phyloP scores from a whole-genome alignment of 2,888 invertebrate species.

The Trichogramma dendrolimi region DNA sequence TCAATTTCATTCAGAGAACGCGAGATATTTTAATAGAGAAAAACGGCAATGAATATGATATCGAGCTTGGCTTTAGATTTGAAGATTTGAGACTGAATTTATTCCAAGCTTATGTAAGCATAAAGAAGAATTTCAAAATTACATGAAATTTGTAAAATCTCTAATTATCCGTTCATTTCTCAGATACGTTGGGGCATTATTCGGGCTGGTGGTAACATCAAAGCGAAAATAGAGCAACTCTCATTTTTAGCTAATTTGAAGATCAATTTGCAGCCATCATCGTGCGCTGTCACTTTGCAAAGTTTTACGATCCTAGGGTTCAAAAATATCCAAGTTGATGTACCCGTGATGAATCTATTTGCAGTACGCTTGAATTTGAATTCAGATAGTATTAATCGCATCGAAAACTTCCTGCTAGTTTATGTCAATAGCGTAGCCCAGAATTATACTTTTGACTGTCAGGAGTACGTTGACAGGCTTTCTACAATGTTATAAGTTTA shows the following conservation, averaged over 20 bases:
- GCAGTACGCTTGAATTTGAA: not conserved
- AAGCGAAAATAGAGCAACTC: not conserved
- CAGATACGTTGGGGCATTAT: not conserved
- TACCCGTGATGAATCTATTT: not conserved
- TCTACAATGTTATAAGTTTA: not conserved
- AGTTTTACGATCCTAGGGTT: not conserved
- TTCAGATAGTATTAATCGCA: not conserved
- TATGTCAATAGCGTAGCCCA: not conserved
- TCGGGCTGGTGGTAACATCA: not conserved
- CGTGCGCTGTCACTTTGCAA: not conserved
- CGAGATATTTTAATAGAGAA: not conserved
- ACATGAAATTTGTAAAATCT: not conserved
- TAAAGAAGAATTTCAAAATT: not conserved
- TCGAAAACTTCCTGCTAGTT: not conserved
- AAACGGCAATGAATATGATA: not conserved
- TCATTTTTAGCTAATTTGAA: not conserved
- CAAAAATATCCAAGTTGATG: not conserved
- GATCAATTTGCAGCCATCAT: not conserved
- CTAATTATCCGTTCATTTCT: not conserved
- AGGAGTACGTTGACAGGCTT: not conserved
- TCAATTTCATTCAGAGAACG: slow-evolving; percentile 1
- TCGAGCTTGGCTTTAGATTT: not conserved
- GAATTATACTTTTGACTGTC: not conserved
- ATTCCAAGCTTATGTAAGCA: not conserved
- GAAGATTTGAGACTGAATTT: not conserved